Percentiles rank a stretch among this genome's conserved stretches.
phyloP scores from a whole-genome alignment of 2,888 invertebrate genomes.

The Baronia brevicornis region DNA sequence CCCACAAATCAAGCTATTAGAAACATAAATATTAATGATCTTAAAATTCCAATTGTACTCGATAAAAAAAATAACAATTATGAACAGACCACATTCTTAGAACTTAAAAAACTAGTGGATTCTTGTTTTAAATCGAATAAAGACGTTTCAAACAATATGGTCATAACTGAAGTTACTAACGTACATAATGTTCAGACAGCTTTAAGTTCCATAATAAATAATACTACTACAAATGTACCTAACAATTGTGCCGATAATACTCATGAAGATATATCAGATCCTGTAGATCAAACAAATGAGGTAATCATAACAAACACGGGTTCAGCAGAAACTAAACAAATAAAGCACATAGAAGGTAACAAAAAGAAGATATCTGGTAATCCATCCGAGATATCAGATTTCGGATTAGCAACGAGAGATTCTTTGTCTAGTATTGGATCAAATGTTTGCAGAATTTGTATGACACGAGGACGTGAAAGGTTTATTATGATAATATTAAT shows the following conservation, averaged over 20 bases:
- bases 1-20: constrained; percentile 28
- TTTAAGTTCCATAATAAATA: constrained; percentile 23
- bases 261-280: constrained; percentile 28
- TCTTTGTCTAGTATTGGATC: constrained; percentile 73
- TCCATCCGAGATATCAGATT: constrained; percentile 50
- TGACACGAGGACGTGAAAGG: constrained; percentile 67
- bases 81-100: constrained; percentile 42
- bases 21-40: constrained; percentile 37
- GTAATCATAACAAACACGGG: constrained; percentile 7
- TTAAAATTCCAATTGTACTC: constrained; percentile 40
- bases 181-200: constrained; percentile 32
- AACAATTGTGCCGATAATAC: constrained; percentile 28
- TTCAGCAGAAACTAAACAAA: constrained; percentile 34
- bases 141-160: constrained; percentile 28
- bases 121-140: constrained; percentile 54
- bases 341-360: constrained; percentile 31
- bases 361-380: constrained; percentile 52
- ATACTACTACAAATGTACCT: constrained; percentile 28
- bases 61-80: constrained; percentile 28
- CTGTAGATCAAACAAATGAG: constrained; percentile 40
- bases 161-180: constrained; percentile 32
- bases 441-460: constrained; percentile 80
- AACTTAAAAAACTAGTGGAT: constrained; percentile 56
- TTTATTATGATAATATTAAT: constrained; percentile 21
- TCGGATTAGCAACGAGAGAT: constrained; percentile 45